Evolutionary conservation across 2,113 vertebrate species (phyloP), one percentile per base, ranked within the genome.

Genomic region (Mola mola): DNA sequence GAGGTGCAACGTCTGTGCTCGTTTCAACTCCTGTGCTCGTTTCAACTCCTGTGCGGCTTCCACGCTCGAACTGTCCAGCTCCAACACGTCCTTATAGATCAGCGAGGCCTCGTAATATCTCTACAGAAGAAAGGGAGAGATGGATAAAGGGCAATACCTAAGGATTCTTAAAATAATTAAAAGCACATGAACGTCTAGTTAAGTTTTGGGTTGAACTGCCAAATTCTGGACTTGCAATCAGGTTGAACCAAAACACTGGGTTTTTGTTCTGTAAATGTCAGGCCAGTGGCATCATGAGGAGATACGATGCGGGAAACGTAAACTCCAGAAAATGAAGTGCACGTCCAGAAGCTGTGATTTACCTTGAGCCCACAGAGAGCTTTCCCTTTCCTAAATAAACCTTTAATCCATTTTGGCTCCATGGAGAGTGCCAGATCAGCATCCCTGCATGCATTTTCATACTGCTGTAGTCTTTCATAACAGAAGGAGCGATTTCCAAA

Each of bases 401-500:
- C 96, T 64, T 93, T 94, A 37, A 92, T 89, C 95, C 94, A 96
- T 4, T 78, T 82, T 0, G 93, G 94, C 24, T 22, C 73, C 43
- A 96, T 89, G 47, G 55, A 76, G 11, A 96, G 87, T 0, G 93
- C 87, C 0, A 90, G 29, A 8, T 90, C 88, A 0, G 95, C 94
- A 0, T 96, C 95, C 0, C 40, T 38, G 33, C 96, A 88, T 0
- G 94, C 93, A 19, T 89, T 91, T 5, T 78, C 75, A 0, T 86
- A 93, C 3, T 90, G 77, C 44, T 85, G 82, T 55, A 94, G 68
- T 46, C 87, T 88, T 71, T 96, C 95, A 5, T 91, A 93, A 85
- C 95, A 96, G 59, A 92, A 93, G 0, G 96, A 96, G 1, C 94
- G 92, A 78, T 96, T 96, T 50, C 95, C 95, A 62, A 95, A 94